Conservation (phyloP, 2,113 vertebrate species). For the Epinephelus lanceolatus region DNA sequence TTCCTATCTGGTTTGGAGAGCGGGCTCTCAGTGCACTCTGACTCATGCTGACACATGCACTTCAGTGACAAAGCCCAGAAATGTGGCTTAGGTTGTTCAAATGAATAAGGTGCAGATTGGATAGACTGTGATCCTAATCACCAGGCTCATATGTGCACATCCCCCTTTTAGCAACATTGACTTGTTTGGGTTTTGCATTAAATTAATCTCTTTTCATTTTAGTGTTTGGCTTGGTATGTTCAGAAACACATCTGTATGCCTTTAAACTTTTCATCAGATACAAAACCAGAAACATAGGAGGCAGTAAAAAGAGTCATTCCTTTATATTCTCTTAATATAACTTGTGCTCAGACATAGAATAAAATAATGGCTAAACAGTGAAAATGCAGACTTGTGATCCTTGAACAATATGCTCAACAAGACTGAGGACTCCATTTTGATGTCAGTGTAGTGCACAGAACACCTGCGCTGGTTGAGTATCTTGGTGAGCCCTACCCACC, state of each 20-base stretch:
- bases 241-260: neutral
- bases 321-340: neutral
- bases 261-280: neutral
- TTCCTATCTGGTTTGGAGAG: conserved; percentile 78
- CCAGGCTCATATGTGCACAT: neutral
- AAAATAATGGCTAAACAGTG: too few species aligned
- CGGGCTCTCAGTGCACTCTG: conserved; percentile 69
- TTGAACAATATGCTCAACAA: neutral
- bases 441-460: neutral
- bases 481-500: too few species aligned
- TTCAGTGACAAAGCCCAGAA: conserved; percentile 60
- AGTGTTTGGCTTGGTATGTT: neutral
- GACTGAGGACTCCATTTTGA: too few species aligned
- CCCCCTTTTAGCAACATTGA: neutral
- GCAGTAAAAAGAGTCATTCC: neutral
- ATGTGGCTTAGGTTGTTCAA: conserved; percentile 26
- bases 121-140: conserved; percentile 17
- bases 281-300: neutral
- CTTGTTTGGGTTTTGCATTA: neutral
- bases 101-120: conserved; percentile 28
- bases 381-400: neutral
- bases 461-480: too few species aligned
- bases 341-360: neutral
- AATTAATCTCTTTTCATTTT: neutral
- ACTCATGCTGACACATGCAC: conserved; percentile 65